phyloP scores from a whole-genome alignment of 2,113 vertebrate species.

The Bufo bufo region DNA sequence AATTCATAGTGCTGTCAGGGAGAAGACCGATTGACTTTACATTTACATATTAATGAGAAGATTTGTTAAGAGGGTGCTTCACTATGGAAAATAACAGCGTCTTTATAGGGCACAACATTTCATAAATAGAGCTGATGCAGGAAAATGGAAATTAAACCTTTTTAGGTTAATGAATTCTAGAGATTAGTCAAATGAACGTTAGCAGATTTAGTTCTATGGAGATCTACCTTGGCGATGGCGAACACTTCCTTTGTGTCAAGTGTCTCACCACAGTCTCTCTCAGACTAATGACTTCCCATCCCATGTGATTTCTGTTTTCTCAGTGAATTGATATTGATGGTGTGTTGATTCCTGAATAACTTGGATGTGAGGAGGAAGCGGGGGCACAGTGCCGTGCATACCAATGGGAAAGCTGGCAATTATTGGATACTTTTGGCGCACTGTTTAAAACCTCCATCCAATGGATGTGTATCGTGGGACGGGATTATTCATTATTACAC shows the following conservation, averaged over 20 bases:
- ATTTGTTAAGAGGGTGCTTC: slow-evolving; percentile 98
- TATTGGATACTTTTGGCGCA: neutral
- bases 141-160: slow-evolving; percentile 99
- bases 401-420: neutral
- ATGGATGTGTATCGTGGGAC: neutral
- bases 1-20: slow-evolving; percentile 90
- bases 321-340: slow-evolving; percentile 54
- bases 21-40: slow-evolving; percentile 98
- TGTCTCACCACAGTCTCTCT: slow-evolving; percentile 39
- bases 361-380: slow-evolving; percentile 8
- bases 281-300: slow-evolving; percentile 52
- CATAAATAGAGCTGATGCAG: slow-evolving; percentile 99
- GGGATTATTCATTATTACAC: neutral
- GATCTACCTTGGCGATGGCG: slow-evolving; percentile 66
- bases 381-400: neutral
- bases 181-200: slow-evolving; percentile 89
- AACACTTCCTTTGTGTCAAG: slow-evolving; percentile 42
- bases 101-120: slow-evolving; percentile 99
- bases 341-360: slow-evolving; percentile 47
- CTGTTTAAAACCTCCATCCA: neutral
- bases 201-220: slow-evolving; percentile 89
- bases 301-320: slow-evolving; percentile 53
- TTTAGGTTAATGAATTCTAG: slow-evolving; percentile 99
- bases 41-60: slow-evolving; percentile 99
- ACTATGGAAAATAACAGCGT: slow-evolving; percentile 95